A percentile compares a stretch with the other conserved stretches of the same genome.
These are phyloP conservation scores for Alouatta palliata DNA, from an alignment of 2,113 vertebrate genomes.

Conservation along the genomic window DNA sequence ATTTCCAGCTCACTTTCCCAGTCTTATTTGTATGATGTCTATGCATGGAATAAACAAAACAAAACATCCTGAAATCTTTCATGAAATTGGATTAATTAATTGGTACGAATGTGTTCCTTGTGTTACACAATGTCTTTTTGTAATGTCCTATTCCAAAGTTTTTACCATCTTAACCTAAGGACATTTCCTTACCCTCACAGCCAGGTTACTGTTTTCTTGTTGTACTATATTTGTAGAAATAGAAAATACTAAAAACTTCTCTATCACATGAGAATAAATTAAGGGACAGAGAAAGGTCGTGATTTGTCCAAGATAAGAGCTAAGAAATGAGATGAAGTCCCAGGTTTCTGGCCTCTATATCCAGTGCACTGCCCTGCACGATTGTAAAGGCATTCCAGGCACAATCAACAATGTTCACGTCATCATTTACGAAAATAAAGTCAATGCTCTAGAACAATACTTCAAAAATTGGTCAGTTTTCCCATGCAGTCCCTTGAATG, in stretches of 20 bases:
- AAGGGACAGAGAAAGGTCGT: background rate
- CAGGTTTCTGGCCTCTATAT: background rate
- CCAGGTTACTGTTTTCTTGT: background rate
- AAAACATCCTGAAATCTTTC: background rate
- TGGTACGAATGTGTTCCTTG: background rate
- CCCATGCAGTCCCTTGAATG: background rate
- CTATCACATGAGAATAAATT: background rate
- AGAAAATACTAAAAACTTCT: background rate
- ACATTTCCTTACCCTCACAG: background rate
- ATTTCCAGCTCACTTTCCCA: background rate
- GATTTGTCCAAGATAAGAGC: background rate
- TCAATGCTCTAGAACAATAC: background rate
- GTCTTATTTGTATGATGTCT: background rate
- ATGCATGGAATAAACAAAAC: background rate
- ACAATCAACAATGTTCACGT: background rate
- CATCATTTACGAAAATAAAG: background rate
- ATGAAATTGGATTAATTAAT: background rate
- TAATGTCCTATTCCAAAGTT: background rate
- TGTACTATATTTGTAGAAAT: background rate
- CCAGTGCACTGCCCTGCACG: background rate
- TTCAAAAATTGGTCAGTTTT: background rate
- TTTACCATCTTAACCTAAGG: conserved; percentile 3
- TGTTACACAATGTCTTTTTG: background rate
- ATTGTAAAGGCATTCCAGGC: background rate
- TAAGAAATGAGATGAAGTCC: background rate